Base-by-base conservation (phyloP, 2,113 vertebrate genomes). In the Daboia siamensis region DNA sequence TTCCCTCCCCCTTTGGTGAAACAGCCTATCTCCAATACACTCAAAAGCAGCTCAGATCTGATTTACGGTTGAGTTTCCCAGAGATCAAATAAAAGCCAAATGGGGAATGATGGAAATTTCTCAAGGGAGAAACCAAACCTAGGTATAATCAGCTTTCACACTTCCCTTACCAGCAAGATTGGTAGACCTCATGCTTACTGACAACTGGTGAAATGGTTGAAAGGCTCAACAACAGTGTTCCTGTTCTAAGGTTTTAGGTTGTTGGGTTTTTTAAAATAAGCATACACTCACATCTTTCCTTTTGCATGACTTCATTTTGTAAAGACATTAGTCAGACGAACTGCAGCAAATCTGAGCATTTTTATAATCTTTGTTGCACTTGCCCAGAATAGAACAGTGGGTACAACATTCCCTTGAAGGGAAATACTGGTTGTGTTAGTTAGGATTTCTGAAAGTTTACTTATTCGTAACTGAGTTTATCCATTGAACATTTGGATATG, bases 81-180 rank as follows among this genome's bases (percentile, higher is more conserved):
- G 88, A 93, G 93, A 95, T 94, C 91, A 95, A 93, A 95, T 88
- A 21, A 91, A 94, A 95, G 91, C 94, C 92, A 88, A 94, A 74
- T 88, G 80, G 90, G 87, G 80, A 95, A 90, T 0, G 13, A 23
- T 92, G 93, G 92, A 33, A 94, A 93, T 91, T 57, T n/a, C 92
- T 94, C 90, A 21, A 20, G 93, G 90, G 95, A 94, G 92, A 93
- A 52, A 56, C 94, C 94, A 86, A 91, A 94, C 39, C 93, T 94
- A 94, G 91, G 85, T 93, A 51, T 51, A 95, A 96, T 96, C 3
- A 0, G 57, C 90, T 97, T 96, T 94, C 93, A 93, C 94, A 93
- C 80, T 90, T 92, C 87, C 51, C 2, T 61, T 33, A 90, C 69
- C 88, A 88, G 54, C 44, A 84, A n/a, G 87, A 91, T 87, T 88